A percentile compares a stretch with the other conserved stretches of the same genome.
These are phyloP conservation scores for Stenodera caucasica DNA, from an alignment of 2,888 invertebrate genomes.

Conservation along the genomic window DNA sequence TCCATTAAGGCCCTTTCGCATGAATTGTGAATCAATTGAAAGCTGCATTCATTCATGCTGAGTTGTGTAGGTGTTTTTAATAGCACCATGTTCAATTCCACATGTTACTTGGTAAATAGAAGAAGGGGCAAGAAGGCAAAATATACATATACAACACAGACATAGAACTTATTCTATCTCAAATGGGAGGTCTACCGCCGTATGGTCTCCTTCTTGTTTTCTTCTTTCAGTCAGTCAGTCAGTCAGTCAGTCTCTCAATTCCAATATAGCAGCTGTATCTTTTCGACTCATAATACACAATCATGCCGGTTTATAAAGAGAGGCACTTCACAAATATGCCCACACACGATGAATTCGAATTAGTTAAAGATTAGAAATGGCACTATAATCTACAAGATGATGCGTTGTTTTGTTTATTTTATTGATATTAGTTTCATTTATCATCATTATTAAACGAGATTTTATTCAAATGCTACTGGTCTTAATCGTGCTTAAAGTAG, in stretches of 20 bases:
- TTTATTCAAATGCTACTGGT: not conserved
- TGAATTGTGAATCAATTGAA: constrained; percentile 27
- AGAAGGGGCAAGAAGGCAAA: constrained; percentile 9
- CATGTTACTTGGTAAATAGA: constrained; percentile 1
- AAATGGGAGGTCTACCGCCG: constrained; percentile 20
- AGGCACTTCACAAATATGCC: not conserved
- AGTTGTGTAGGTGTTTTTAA: constrained; percentile 24
- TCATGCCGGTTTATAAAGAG: constrained; percentile 10
- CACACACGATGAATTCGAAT: constrained; percentile 24
- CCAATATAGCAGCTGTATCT: constrained; percentile 21
- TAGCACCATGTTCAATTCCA: constrained; percentile 14
- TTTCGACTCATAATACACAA: constrained; percentile 12
- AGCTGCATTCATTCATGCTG: constrained; percentile 25
- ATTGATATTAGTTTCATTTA: too few species aligned
- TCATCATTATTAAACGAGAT: too few species aligned
- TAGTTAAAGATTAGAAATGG: constrained; percentile 6
- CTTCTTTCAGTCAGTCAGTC: constrained; percentile 3
- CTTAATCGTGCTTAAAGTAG: not conserved
- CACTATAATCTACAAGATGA: constrained; percentile 1
- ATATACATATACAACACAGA: not conserved
- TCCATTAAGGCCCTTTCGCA: not conserved
- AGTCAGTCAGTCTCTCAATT: constrained; percentile 6
- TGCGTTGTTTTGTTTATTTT: too few species aligned
- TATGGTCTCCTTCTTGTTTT: constrained; percentile 6
- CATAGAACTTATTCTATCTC: constrained; percentile 9